phyloP scores from a whole-genome alignment of 30 jellyfish, hydroid and myxozoan species.

The Nemopilema nomurai region DNA sequence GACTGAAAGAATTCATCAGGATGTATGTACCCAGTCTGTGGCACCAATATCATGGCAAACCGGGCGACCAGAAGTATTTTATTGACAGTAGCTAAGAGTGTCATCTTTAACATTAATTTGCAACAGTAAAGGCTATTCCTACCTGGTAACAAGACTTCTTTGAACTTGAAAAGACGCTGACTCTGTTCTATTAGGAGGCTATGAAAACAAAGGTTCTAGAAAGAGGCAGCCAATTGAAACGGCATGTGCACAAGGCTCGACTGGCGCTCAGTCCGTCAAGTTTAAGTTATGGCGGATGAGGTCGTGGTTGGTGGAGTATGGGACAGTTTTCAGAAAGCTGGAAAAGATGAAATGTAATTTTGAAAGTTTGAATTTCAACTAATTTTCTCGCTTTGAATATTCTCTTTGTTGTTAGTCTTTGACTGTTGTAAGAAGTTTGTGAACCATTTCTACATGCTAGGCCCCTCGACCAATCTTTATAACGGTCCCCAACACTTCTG shows the following conservation, averaged over 20 bases:
- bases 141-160: background rate
- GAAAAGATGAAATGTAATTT: constrained; percentile 59
- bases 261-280: constrained; percentile 42
- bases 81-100: constrained; percentile 10
- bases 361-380: background rate
- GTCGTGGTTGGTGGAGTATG: constrained; percentile 70
- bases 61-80: constrained; percentile 29
- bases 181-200: constrained; percentile 6
- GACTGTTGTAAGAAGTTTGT: too few relatives aligned
- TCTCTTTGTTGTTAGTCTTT: background rate
- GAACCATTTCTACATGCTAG: too few relatives aligned
- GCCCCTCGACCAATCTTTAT: too few relatives aligned
- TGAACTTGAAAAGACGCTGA: background rate
- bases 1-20: constrained; percentile 93
- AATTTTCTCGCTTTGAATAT: background rate
- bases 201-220: background rate
- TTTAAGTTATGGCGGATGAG: constrained; percentile 64
- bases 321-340: constrained; percentile 63
- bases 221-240: constrained; percentile 39
- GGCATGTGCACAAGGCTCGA: background rate
- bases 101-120: background rate
- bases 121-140: too few relatives aligned
- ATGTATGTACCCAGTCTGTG: constrained; percentile 84
- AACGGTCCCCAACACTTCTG: background rate
- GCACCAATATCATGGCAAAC: constrained; percentile 32